phyloP scores from a whole-genome alignment of 2,113 vertebrate genomes.

The Nycticebus coucang region DNA sequence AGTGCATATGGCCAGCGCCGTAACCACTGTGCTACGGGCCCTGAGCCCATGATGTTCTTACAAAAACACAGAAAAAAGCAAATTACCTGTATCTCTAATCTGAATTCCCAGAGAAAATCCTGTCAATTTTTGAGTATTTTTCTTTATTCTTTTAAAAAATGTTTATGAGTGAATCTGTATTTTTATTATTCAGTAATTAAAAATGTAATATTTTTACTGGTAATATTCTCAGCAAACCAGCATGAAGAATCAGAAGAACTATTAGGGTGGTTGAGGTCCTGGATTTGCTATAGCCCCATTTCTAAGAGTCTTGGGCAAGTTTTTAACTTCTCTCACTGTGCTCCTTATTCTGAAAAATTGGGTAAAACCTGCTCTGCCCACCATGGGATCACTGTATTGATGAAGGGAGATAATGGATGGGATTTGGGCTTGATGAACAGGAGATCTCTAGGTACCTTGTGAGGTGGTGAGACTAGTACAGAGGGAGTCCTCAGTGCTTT shows the following conservation, averaged over 20 bases:
- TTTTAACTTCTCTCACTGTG: background rate
- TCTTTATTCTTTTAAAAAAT: background rate
- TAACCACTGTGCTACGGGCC: too few relatives aligned
- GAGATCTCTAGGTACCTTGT: background rate
- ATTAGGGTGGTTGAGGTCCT: background rate
- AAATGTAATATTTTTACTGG: background rate
- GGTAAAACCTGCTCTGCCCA: background rate
- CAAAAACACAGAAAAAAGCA: slow-evolving; percentile 6
- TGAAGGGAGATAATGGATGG: background rate
- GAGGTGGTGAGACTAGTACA: too few relatives aligned
- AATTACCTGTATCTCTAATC: background rate
- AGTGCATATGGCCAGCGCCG: too few relatives aligned
- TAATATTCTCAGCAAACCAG: background rate
- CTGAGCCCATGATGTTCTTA: background rate
- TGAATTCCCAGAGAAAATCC: background rate
- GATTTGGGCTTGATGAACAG: background rate
- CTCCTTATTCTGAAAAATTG: background rate
- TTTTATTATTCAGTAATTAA: background rate
- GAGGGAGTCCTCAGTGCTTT: background rate
- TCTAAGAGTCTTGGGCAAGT: background rate
- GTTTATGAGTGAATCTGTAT: background rate
- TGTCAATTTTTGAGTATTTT: background rate
- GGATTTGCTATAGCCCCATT: background rate
- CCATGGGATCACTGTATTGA: background rate
- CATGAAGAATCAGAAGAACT: background rate